These are phyloP conservation scores for Oeneis ivallda DNA, from an alignment of 2,888 invertebrate genomes.

Conservation along the genomic window DNA sequence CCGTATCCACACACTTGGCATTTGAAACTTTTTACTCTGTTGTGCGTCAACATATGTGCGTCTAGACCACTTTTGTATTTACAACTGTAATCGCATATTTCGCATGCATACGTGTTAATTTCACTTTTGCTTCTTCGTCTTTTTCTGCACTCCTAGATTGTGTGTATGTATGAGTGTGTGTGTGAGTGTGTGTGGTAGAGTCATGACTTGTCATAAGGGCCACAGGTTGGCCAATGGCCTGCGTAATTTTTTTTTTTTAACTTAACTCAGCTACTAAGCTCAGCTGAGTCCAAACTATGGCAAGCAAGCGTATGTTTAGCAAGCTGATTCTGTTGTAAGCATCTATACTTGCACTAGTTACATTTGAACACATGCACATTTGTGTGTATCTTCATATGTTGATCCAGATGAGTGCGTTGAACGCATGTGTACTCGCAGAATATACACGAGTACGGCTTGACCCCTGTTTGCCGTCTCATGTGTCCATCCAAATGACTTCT, in stretches of 20 bases:
- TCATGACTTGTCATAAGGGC: too few relatives aligned
- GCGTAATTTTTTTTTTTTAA: too few relatives aligned
- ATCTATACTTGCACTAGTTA: background rate
- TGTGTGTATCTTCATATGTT: background rate
- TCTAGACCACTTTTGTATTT: background rate
- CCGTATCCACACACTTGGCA: background rate
- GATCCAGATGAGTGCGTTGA: background rate
- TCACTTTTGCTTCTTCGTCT: background rate
- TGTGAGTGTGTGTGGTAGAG: too few relatives aligned
- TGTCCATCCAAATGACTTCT: conserved; percentile 2
- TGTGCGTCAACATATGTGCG: background rate
- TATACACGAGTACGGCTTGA: background rate
- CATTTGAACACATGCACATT: background rate
- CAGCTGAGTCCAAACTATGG: background rate
- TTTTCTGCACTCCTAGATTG: background rate
- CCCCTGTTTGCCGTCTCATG: background rate
- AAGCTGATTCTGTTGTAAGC: background rate
- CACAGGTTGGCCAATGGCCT: too few relatives aligned
- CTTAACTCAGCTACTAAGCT: too few relatives aligned
- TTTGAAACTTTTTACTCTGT: background rate
- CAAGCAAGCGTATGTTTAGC: background rate
- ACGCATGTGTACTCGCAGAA: background rate
- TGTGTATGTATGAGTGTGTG: too few relatives aligned
- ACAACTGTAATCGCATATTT: background rate
- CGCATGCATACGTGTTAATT: background rate